Conservation (phyloP, 2,113 vertebrate genomes). For the Elachura formosa region DNA sequence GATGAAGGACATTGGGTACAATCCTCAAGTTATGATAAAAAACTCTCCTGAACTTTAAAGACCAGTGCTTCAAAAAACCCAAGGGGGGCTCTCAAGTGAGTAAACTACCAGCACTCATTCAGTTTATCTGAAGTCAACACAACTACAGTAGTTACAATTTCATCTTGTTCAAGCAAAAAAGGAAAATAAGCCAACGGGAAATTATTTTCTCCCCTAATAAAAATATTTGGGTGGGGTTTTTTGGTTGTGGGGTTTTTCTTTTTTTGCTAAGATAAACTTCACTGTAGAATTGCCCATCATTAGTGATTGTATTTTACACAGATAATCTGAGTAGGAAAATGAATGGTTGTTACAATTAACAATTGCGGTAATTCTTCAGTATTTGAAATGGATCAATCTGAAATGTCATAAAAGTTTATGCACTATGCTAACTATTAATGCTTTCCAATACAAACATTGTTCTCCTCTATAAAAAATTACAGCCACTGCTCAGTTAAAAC, state of each 20-base stretch:
- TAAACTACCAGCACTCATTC: not conserved
- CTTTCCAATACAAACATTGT: not conserved
- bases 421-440: slow-evolving; percentile 42
- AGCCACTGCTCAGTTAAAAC: not conserved
- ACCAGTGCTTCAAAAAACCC: not conserved
- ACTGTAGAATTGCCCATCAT: not conserved
- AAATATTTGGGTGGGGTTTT: not conserved
- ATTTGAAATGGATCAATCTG: slow-evolving; percentile 12
- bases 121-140: not conserved
- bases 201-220: not conserved
- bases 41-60: not conserved
- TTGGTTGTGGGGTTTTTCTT: no score
- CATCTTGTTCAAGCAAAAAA: not conserved
- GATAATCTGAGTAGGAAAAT: not conserved
- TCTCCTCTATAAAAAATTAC: not conserved
- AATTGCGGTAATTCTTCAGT: not conserved
- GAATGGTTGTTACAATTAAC: not conserved
- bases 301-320: not conserved
- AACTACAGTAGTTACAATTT: not conserved
- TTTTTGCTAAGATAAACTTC: not conserved
- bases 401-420: slow-evolving; percentile 6
- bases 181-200: not conserved
- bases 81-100: not conserved
- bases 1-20: not conserved
- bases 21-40: not conserved